A percentile compares a stretch with the other conserved stretches of the same genome.
phyloP scores from a whole-genome alignment of 2,797 vertebrate species.

The Corythornis leucogaster region DNA sequence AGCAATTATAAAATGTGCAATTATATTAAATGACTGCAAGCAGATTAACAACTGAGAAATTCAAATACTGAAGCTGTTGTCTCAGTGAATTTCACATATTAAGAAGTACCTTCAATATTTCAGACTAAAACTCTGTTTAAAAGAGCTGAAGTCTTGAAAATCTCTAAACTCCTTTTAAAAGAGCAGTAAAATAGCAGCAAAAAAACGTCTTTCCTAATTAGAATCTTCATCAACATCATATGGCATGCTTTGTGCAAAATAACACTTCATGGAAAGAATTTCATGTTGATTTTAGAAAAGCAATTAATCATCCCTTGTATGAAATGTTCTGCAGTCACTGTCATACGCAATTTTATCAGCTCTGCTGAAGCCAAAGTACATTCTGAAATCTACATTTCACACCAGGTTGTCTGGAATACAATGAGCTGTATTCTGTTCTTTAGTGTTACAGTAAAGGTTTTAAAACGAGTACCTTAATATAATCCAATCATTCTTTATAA shows the following conservation, averaged over 20 bases:
- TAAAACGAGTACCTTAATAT: background rate
- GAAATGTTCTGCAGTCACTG: slow-evolving; percentile 45
- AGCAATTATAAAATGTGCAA: background rate
- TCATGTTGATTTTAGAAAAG: slow-evolving; percentile 20
- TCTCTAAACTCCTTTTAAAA: background rate
- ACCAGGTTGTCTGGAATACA: background rate
- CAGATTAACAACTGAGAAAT: background rate
- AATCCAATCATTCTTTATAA: background rate
- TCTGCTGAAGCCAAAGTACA: slow-evolving; percentile 12
- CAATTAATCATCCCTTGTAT: slow-evolving; percentile 55
- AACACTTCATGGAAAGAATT: background rate
- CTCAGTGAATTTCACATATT: background rate
- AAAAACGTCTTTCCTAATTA: slow-evolving; percentile 2
- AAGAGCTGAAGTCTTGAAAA: background rate
- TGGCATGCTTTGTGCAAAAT: slow-evolving; percentile 12
- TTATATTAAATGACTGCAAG: background rate
- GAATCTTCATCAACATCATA: slow-evolving; percentile 35
- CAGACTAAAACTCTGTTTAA: background rate
- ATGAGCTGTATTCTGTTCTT: background rate
- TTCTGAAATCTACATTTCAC: slow-evolving; percentile 33
- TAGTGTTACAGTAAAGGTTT: background rate
- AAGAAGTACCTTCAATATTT: background rate
- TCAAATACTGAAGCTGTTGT: background rate
- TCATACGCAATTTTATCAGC: slow-evolving; percentile 58
- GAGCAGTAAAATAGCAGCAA: background rate